A percentile compares a stretch with the other conserved stretches of the same genome.
phyloP scores from a whole-genome alignment of 1,140 invertebrate genomes.

The Bombus fervidus region DNA sequence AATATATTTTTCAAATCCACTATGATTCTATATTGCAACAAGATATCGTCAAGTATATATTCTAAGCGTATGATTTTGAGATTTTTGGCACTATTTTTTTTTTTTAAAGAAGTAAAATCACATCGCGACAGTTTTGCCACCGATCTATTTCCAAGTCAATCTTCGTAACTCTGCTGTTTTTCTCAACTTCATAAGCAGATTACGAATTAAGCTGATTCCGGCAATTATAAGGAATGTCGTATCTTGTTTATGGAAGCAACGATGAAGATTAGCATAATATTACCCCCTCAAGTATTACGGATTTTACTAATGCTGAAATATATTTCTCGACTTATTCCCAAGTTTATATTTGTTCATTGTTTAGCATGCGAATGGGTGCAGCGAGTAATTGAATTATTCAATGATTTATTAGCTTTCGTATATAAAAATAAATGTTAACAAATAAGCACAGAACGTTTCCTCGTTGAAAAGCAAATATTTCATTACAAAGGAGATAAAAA shows the following conservation, averaged over 20 bases:
- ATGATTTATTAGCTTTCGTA: background rate
- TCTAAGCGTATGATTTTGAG: too few relatives aligned
- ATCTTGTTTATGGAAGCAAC: background rate
- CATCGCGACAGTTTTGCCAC: background rate
- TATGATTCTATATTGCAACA: too few relatives aligned
- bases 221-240: slow-evolving; percentile 23
- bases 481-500: background rate
- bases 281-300: background rate
- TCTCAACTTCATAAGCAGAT: slow-evolving; percentile 8
- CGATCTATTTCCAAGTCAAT: background rate
- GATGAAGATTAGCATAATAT: background rate
- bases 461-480: background rate
- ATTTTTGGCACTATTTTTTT: too few relatives aligned
- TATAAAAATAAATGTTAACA: background rate
- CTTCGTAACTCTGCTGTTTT: background rate
- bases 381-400: background rate
- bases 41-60: too few relatives aligned
- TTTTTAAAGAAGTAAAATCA: background rate
- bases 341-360: background rate
- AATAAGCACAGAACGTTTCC: too few relatives aligned
- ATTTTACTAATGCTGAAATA: background rate
- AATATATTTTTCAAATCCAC: background rate
- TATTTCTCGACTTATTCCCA: too few relatives aligned
- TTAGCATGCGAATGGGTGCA: too few relatives aligned
- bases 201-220: slow-evolving; percentile 22